Percentiles rank a stretch among this genome's conserved stretches.
phyloP scores from a whole-genome alignment of 2,888 invertebrate species.

The Drosophila planitibia region DNA sequence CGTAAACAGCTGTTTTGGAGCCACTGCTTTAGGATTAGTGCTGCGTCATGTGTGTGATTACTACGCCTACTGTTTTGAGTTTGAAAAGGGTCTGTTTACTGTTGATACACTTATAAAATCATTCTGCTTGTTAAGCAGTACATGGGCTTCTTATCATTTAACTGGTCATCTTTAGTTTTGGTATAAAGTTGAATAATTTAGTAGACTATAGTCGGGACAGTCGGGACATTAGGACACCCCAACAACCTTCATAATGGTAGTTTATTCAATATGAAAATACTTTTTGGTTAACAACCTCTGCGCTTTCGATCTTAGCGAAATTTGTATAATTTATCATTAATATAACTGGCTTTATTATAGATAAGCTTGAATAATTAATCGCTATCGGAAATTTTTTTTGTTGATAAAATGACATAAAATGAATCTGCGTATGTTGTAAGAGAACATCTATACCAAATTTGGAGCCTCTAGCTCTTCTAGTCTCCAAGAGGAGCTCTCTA shows the following conservation, averaged over 20 bases:
- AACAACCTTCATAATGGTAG: background rate
- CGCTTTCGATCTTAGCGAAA: background rate
- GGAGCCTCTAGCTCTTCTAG: background rate
- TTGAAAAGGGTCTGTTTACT: background rate
- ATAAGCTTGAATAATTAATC: background rate
- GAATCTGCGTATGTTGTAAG: background rate
- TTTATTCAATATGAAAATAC: background rate
- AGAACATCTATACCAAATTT: background rate
- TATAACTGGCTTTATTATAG: background rate
- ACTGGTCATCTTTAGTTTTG: background rate
- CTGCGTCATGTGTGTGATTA: conserved; percentile 14
- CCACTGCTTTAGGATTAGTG: background rate
- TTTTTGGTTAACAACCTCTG: background rate
- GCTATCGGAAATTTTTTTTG: background rate
- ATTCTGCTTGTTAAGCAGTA: background rate
- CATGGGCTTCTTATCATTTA: background rate
- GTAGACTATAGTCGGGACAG: background rate
- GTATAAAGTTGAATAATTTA: background rate
- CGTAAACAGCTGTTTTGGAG: conserved; percentile 15
- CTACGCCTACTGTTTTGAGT: background rate
- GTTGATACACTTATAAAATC: background rate
- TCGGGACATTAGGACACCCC: too few species aligned
- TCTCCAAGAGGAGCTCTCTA: background rate
- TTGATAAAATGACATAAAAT: background rate
- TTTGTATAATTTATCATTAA: background rate